Conservation (phyloP, 2,113 vertebrate genomes). For the Elephantulus edwardii region DNA sequence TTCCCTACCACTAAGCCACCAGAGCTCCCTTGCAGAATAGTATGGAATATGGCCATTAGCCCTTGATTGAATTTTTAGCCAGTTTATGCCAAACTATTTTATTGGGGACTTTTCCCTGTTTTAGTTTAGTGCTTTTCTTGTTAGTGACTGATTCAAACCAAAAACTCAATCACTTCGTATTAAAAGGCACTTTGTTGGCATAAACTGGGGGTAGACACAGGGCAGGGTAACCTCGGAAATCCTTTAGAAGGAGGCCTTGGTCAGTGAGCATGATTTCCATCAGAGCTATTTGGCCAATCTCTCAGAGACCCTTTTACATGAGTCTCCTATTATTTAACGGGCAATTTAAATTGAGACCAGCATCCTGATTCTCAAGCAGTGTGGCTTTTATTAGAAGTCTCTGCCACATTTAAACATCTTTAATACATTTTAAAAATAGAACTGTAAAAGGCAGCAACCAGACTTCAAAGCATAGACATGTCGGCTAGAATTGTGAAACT, state of each 20-base stretch:
- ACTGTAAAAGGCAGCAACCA: constrained; percentile 88
- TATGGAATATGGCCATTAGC: constrained; percentile 1
- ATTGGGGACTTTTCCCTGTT: constrained; percentile 59
- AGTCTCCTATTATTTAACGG: constrained; percentile 88
- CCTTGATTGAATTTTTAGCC: constrained; percentile 57
- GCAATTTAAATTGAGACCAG: constrained; percentile 88
- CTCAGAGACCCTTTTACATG: constrained; percentile 83
- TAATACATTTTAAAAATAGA: constrained; percentile 91
- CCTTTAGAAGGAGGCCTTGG: constrained; percentile 67
- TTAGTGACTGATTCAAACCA: constrained; percentile 63
- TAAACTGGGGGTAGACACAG: constrained; percentile 51
- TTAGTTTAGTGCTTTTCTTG: constrained; percentile 60
- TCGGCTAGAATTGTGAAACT: constrained; percentile 84
- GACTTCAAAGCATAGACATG: constrained; percentile 87
- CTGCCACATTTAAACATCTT: constrained; percentile 90
- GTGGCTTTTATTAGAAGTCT: constrained; percentile 87
- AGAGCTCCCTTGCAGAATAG: no score
- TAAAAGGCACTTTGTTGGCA: constrained; percentile 51
- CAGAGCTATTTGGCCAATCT: constrained; percentile 79
- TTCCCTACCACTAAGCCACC: no score
- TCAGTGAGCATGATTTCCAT: constrained; percentile 73
- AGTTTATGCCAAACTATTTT: constrained; percentile 48
- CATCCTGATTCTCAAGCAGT: constrained; percentile 87
- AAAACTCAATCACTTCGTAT: constrained; percentile 65
- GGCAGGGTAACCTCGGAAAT: constrained; percentile 68